A percentile compares a stretch with the other conserved stretches of the same genome.
phyloP scores from a whole-genome alignment of 2,113 vertebrate genomes.

The Corythoichthys intestinalis region DNA sequence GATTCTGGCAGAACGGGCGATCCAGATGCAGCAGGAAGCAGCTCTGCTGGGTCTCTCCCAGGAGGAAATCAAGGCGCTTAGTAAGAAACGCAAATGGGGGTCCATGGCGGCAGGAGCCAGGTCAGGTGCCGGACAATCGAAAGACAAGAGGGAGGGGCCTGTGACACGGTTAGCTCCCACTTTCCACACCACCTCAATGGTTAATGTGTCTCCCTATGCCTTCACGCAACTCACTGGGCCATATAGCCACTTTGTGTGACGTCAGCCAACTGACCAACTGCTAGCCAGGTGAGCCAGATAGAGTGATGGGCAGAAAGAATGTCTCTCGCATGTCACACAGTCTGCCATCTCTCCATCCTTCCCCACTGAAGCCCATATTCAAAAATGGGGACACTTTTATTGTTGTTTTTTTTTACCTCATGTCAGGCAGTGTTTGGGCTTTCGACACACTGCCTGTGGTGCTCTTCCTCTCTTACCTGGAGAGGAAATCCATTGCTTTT shows the following conservation, averaged over 20 bases:
- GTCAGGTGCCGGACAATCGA: constrained; percentile 75
- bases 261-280: constrained; percentile 35
- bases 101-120: constrained; percentile 63
- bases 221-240: constrained; percentile 96
- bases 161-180: constrained; percentile 86
- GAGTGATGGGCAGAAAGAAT: constrained; percentile 45
- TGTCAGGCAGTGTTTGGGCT: constrained; percentile 76
- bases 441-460: constrained; percentile 75
- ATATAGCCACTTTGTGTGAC: constrained; percentile 94
- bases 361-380: constrained; percentile 43
- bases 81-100: constrained; percentile 95
- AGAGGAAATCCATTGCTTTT: constrained; percentile 76
- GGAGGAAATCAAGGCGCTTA: constrained; percentile 85
- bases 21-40: constrained; percentile 86
- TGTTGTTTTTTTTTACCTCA: constrained; percentile 78
- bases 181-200: constrained; percentile 83
- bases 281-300: constrained; percentile 47
- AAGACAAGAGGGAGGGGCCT: constrained; percentile 71
- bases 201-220: constrained; percentile 94
- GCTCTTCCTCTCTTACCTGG: constrained; percentile 73
- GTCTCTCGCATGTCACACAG: constrained; percentile 49
- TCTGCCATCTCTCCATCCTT: constrained; percentile 55
- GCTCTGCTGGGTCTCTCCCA: constrained; percentile 85
- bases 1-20: constrained; percentile 85
- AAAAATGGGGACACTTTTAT: constrained; percentile 59